Conservation (phyloP, 1,140 invertebrate species). For the Tetranychus urticae region DNA sequence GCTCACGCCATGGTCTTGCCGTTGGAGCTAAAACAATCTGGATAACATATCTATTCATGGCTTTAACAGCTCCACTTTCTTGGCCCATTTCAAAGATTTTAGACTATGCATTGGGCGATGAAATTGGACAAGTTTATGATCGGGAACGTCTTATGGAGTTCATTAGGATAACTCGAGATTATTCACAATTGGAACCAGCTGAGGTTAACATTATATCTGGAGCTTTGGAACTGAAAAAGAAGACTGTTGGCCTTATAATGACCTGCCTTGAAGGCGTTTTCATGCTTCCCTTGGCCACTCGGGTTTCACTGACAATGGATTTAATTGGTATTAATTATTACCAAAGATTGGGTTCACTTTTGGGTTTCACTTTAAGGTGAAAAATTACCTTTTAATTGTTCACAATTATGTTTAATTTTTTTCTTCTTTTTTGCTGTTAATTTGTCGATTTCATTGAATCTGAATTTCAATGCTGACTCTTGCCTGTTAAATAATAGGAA, state of each 20-base stretch:
- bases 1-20: conserved; percentile 78
- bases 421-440: too few species aligned
- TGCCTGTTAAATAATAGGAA: too few species aligned
- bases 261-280: conserved; percentile 83
- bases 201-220: conserved; percentile 35
- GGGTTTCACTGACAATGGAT: conserved; percentile 14
- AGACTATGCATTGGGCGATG: conserved; percentile 43
- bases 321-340: too few species aligned
- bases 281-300: conserved; percentile 65
- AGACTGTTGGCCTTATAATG: conserved; percentile 77
- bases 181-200: conserved; percentile 65
- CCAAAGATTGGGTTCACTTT: too few species aligned
- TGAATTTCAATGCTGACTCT: too few species aligned
- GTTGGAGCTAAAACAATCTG: conserved; percentile 62
- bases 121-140: conserved; percentile 91
- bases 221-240: conserved; percentile 69
- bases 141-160: conserved; percentile 84
- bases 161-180: conserved; percentile 26
- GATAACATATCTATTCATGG: conserved; percentile 84
- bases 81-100: conserved; percentile 81
- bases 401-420: too few species aligned
- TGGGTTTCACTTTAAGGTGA: too few species aligned
- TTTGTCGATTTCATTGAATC: too few species aligned
- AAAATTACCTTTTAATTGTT: too few species aligned
- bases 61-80: conserved; percentile 74